Percentiles rank a stretch among this genome's conserved stretches.
phyloP scores from a whole-genome alignment of 2,113 vertebrate genomes.

The Tympanuchus pallidicinctus region DNA sequence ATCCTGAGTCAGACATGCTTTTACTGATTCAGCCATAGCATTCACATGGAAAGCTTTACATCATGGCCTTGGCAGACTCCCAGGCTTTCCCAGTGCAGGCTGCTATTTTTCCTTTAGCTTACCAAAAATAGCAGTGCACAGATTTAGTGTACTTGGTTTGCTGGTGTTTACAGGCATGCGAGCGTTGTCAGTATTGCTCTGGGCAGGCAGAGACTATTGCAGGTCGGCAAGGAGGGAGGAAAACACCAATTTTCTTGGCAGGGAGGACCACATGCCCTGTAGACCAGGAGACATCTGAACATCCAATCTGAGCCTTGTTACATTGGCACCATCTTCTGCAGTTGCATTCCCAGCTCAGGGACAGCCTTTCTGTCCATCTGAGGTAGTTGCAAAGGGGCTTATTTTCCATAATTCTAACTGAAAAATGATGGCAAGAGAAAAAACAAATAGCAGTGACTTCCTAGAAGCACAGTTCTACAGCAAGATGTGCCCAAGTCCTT shows the following conservation, averaged over 20 bases:
- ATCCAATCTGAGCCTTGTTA: not conserved
- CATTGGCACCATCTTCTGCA: no score
- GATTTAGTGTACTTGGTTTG: slow-evolving; percentile 74
- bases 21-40: slow-evolving; percentile 76
- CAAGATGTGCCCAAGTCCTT: not conserved
- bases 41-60: slow-evolving; percentile 77
- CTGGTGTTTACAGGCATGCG: slow-evolving; percentile 66
- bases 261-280: not conserved
- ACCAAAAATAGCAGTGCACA: slow-evolving; percentile 78
- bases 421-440: rapidly evolving
- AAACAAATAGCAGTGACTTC: not conserved
- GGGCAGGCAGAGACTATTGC: slow-evolving; percentile 53
- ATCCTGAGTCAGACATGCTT: slow-evolving; percentile 71
- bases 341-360: not conserved
- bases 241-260: not conserved
- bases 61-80: slow-evolving; percentile 77
- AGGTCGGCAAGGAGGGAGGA: slow-evolving; percentile 1
- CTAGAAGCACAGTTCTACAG: not conserved
- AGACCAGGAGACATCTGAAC: not conserved
- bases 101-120: slow-evolving; percentile 79
- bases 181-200: slow-evolving; percentile 59
- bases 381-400: not conserved
- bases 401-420: not conserved
- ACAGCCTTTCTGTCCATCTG: not conserved
- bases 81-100: slow-evolving; percentile 75